phyloP scores from a whole-genome alignment of 2,113 vertebrate species.

The Pelecanus crispus region DNA sequence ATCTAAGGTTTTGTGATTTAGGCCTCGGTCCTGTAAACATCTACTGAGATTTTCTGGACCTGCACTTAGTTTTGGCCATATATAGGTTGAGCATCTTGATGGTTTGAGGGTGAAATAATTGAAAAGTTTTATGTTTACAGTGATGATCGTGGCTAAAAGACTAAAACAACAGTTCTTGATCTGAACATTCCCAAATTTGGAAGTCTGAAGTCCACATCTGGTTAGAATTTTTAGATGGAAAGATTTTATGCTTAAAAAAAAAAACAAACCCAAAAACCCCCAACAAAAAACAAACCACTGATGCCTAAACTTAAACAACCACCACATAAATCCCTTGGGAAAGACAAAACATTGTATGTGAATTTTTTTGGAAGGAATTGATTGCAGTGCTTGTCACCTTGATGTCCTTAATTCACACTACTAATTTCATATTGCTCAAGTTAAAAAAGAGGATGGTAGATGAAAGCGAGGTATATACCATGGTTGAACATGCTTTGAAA shows the following conservation, averaged over 20 bases:
- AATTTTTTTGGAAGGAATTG: background rate
- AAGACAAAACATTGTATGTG: background rate
- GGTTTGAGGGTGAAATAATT: background rate
- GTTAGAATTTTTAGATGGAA: conserved; percentile 51
- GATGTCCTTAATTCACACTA: background rate
- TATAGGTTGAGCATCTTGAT: background rate
- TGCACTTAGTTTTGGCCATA: background rate
- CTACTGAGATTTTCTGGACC: background rate
- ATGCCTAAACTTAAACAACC: background rate
- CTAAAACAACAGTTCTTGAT: background rate
- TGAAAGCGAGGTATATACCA: background rate
- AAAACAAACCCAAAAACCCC: no score
- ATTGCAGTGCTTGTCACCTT: background rate
- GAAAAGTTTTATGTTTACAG: background rate
- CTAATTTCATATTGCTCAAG: background rate
- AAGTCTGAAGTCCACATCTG: conserved; percentile 54
- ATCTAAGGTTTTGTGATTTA: background rate
- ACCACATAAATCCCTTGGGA: background rate
- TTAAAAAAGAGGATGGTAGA: background rate
- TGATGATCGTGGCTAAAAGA: background rate
- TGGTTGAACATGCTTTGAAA: background rate
- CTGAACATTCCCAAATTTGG: conserved; percentile 54
- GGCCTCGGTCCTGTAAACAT: background rate
- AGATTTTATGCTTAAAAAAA: background rate
- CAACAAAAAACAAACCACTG: no score